A percentile compares a stretch with the other conserved stretches of the same genome.
Conservation (phyloP, 2,797 vertebrate genomes). For the Coregonus suidteri region DNA sequence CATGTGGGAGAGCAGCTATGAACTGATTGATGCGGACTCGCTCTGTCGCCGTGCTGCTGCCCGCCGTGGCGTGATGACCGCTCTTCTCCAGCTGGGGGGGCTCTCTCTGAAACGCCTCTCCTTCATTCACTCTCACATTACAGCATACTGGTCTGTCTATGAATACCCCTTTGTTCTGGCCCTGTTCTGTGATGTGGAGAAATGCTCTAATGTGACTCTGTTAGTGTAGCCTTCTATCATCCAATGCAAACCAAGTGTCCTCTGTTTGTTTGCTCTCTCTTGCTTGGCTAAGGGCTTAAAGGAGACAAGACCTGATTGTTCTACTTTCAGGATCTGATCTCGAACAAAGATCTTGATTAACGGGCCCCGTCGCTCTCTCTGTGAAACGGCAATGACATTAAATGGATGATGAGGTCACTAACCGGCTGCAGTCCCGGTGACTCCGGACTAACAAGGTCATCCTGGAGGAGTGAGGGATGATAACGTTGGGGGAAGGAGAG, state of each 20-base stretch:
- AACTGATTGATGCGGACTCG: not conserved
- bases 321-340: slow-evolving; percentile 60
- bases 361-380: slow-evolving; percentile 23
- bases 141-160: slow-evolving; percentile 9
- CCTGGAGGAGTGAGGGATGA: slow-evolving; percentile 20
- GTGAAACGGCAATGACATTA: slow-evolving; percentile 60
- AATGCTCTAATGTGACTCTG: slow-evolving; percentile 22
- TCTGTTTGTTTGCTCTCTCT: slow-evolving; percentile 10
- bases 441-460: slow-evolving; percentile 59
- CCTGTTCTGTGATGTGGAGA: not conserved
- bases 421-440: slow-evolving; percentile 49
- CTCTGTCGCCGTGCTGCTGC: not conserved
- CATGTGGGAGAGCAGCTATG: slow-evolving; percentile 12
- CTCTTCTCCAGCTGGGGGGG: slow-evolving; percentile 43
- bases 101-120: slow-evolving; percentile 35
- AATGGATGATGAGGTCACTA: slow-evolving; percentile 70
- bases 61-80: slow-evolving; percentile 11
- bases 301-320: slow-evolving; percentile 58
- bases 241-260: slow-evolving; percentile 16
- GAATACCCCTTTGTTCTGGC: slow-evolving; percentile 43
- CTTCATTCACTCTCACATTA: not conserved
- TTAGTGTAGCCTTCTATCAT: slow-evolving; percentile 16
- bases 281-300: slow-evolving; percentile 7
- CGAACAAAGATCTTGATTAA: slow-evolving; percentile 69
- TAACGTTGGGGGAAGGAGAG: not conserved